Conservation (phyloP, 1,140 invertebrate species). For the Philopotamus ludificatus region DNA sequence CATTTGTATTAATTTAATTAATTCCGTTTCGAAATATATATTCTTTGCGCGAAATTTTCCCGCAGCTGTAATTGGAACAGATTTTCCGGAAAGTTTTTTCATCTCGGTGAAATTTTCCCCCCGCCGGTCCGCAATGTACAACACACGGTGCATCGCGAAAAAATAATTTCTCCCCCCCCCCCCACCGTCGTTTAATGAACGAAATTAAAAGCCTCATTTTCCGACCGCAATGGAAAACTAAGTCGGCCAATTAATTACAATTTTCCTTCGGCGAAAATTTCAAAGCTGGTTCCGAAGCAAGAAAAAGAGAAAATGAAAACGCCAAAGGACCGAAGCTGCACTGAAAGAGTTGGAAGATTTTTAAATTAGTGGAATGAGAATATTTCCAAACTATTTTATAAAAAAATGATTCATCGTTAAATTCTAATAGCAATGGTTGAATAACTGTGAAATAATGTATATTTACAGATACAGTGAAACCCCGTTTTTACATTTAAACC, state of each 20-base stretch:
- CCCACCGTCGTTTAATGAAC: too few relatives aligned
- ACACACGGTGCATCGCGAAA: not conserved
- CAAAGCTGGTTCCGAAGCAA: not conserved
- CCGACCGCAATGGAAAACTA: constrained; percentile 28
- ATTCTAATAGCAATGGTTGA: not conserved
- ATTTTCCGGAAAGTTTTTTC: not conserved
- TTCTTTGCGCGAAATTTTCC: not conserved
- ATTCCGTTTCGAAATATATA: too few relatives aligned
- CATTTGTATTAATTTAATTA: too few relatives aligned
- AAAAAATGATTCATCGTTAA: constrained; percentile 15
- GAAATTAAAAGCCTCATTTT: constrained; percentile 26
- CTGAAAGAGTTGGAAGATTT: not conserved
- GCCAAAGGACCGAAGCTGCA: not conserved
- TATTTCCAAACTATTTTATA: constrained; percentile 17
- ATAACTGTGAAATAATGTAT: not conserved
- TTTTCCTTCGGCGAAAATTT: constrained; percentile 23
- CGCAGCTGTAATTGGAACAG: not conserved
- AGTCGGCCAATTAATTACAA: constrained; percentile 33
- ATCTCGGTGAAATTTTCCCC: not conserved
- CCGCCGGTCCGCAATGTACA: not conserved
- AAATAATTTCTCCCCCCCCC: constrained; percentile 22
- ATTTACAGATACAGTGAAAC: not conserved
- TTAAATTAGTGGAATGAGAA: not conserved
- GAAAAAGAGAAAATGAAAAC: constrained; percentile 5
- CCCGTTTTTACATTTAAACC: too few relatives aligned